Evolutionary conservation across 2,888 invertebrate species (phyloP).

Genomic region (Octodonta nipae): DNA sequence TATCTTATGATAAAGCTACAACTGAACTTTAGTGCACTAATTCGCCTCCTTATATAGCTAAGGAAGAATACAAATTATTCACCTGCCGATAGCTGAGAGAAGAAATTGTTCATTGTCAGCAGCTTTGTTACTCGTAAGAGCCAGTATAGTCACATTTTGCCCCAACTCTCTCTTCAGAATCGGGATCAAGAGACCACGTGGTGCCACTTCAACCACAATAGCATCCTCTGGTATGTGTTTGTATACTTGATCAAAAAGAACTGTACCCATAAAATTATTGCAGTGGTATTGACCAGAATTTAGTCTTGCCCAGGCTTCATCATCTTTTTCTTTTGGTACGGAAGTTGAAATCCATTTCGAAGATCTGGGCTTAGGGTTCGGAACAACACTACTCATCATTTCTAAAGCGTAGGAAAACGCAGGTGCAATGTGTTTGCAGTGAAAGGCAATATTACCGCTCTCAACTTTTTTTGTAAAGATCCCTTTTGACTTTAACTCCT

Average conservation of each 20-base stretch:
- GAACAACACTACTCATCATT: conserved; percentile 51
- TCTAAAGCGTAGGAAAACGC: conserved; percentile 46
- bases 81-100: conserved; percentile 26
- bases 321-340: conserved; percentile 45
- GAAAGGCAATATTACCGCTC: conserved; percentile 71
- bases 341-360: conserved; percentile 78
- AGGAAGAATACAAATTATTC: too few species aligned
- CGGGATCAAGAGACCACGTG: conserved; percentile 71
- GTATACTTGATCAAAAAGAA: conserved; percentile 65
- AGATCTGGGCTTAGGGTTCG: conserved; percentile 52
- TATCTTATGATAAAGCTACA: too few species aligned
- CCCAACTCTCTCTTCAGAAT: conserved; percentile 60
- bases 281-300: conserved; percentile 78
- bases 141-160: conserved; percentile 50
- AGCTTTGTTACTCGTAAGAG: conserved; percentile 54
- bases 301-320: conserved; percentile 43
- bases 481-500: conserved; percentile 48
- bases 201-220: conserved; percentile 70
- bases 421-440: conserved; percentile 61
- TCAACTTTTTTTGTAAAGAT: conserved; percentile 67
- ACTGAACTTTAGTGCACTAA: too few species aligned
- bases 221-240: conserved; percentile 65
- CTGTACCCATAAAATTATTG: conserved; percentile 60
- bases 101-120: conserved; percentile 43
- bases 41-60: too few species aligned